Conservation (phyloP, 2,797 vertebrate genomes). For the Argyrosomus regius region DNA sequence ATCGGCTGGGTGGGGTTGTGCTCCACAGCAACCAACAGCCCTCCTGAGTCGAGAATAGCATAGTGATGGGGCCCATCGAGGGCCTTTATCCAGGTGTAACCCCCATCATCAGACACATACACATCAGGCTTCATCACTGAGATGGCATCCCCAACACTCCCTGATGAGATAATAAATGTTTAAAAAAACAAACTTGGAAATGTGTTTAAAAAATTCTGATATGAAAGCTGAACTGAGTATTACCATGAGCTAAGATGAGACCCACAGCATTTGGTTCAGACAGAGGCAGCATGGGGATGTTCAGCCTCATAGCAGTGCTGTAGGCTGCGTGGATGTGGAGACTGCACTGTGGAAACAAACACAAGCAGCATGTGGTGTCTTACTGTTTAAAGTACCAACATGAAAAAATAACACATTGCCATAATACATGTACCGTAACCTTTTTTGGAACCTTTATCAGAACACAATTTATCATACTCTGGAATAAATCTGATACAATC, state of each 20-base stretch:
- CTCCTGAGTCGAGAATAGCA: conserved; percentile 95
- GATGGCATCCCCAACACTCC: conserved; percentile 93
- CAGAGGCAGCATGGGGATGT: conserved; percentile 92
- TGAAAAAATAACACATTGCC: not conserved
- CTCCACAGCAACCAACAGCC: conserved; percentile 93
- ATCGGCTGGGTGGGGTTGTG: conserved; percentile 84
- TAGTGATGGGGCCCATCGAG: conserved; percentile 94
- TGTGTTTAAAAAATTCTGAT: not conserved
- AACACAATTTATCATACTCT: not conserved
- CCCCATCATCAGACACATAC: conserved; percentile 96
- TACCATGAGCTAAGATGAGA: conserved; percentile 95
- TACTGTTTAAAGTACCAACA: conserved; percentile 11
- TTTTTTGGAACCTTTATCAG: not conserved
- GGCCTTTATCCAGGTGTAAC: conserved; percentile 93
- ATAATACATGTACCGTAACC: not conserved
- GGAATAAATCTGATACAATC: not conserved
- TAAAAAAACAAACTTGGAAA: not conserved
- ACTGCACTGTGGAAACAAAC: conserved; percentile 88
- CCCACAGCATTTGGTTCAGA: conserved; percentile 95
- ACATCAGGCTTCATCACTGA: conserved; percentile 92
- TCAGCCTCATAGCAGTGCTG: conserved; percentile 90
- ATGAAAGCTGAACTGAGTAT: conserved; percentile 13
- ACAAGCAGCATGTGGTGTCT: conserved; percentile 25
- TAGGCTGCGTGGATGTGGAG: conserved; percentile 96
- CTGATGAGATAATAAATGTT: conserved; percentile 79